Conservation (phyloP, 2,888 invertebrate genomes). For the Pantelozetes paolii region DNA sequence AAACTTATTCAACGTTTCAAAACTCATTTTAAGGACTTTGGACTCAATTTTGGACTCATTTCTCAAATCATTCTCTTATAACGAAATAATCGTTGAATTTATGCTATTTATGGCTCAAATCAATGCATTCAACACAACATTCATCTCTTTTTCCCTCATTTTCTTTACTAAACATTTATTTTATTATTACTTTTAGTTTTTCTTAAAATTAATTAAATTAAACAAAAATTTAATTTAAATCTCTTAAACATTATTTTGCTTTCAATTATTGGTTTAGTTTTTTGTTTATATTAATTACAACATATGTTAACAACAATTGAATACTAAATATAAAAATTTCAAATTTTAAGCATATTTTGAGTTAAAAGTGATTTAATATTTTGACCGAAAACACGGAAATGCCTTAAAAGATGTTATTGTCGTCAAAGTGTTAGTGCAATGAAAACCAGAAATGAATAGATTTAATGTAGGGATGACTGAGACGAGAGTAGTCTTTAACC, state of each 20-base stretch:
- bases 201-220: not conserved
- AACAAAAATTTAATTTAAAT: not conserved
- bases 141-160: conserved; percentile 2
- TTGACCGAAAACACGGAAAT: conserved; percentile 5
- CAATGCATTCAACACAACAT: conserved; percentile 17
- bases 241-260: not conserved
- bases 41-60: conserved; percentile 12
- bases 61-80: conserved; percentile 24
- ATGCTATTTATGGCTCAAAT: conserved; percentile 28
- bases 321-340: too few relatives aligned
- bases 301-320: too few relatives aligned
- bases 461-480: not conserved
- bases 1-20: conserved; percentile 16
- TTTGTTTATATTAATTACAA: not conserved
- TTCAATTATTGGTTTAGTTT: not conserved
- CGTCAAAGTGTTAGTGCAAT: not conserved
- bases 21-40: conserved; percentile 35
- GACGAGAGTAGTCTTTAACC: not conserved
- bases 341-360: too few relatives aligned
- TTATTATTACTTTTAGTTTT: not conserved
- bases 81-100: conserved; percentile 18
- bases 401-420: not conserved
- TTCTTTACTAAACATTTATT: not conserved
- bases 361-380: too few relatives aligned
- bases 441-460: not conserved